These are phyloP conservation scores for Melanotaenia pygmaea DNA, from an alignment of 2,797 vertebrate species.

Conservation along the genomic window DNA sequence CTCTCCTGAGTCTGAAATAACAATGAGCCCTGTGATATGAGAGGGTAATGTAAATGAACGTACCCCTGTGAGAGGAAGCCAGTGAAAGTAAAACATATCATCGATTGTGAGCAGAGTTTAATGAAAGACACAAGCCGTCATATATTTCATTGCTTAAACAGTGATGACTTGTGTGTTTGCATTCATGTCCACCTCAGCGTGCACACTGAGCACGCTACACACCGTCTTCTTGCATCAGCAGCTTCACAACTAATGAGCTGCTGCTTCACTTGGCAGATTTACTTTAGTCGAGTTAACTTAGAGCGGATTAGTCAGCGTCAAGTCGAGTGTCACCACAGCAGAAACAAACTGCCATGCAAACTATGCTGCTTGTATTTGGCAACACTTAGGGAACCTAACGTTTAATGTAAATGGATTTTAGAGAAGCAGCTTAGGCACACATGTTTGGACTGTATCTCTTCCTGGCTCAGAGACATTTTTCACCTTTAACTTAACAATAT, in stretches of 20 bases:
- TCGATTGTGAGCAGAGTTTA: not conserved
- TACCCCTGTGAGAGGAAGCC: constrained; percentile 1
- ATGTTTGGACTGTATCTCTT: not conserved
- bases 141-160: constrained; percentile 8
- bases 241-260: constrained; percentile 34
- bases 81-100: constrained; percentile 2
- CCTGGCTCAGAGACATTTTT: constrained; percentile 12
- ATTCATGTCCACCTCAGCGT: not conserved
- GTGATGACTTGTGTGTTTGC: constrained; percentile 2
- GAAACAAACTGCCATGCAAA: constrained; percentile 9
- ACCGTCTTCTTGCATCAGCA: constrained; percentile 11
- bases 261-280: constrained; percentile 16
- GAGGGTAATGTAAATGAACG: constrained; percentile 17
- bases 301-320: constrained; percentile 21
- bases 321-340: not conserved
- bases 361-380: not conserved
- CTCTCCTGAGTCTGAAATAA: constrained; percentile 4
- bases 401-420: constrained; percentile 10
- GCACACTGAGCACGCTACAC: not conserved
- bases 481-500: constrained; percentile 17
- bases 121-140: constrained; percentile 3
- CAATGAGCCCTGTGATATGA: constrained; percentile 15
- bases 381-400: constrained; percentile 6
- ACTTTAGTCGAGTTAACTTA: constrained; percentile 8
- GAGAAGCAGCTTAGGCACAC: not conserved